Evolutionary conservation across 2,113 vertebrate genomes (phyloP), one percentile per base, ranked within the genome.

Genomic region (Pavo muticus): DNA sequence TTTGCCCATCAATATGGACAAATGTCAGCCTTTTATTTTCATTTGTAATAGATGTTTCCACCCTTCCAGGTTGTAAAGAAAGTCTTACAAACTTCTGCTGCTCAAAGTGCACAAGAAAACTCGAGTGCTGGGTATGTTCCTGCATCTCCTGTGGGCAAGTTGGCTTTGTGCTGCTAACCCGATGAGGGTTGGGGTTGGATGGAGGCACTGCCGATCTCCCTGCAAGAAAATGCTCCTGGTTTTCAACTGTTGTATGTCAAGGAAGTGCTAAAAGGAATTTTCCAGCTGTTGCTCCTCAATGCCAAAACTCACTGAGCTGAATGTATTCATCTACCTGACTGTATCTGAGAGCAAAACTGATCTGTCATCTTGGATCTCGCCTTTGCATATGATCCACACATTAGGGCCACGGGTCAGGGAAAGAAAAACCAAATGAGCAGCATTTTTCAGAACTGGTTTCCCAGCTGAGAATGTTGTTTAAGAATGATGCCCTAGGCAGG

Each of bases 241-340:
- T 80, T 94, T 86, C 78, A 87, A 57, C 29, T 40, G 89, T 60
- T 92, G 85, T 83, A 74, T 54, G 75, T 84, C 84, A 90, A 88
- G 60, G 44, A 94, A 90, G 87, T 88, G 87, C 65, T 95, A 94
- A 93, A 87, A 91, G 37, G 69, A 86, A 81, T 96, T 96, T 95
- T 94, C 42, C 87, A 96, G 90, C 61, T 95, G 79, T 91, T 97
- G 75, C 83, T 94, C 9, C 47, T 88, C 63, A 96, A 93, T 86
- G 47, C 84, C 42, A 85, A 71, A 87, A 94, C n/a, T 93, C 72
- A 83, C 68, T 94, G 82, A 90, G 65, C 47, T 86, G 79, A 64
- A 83, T 90, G 90, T 80, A 80, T 90, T 88, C 44, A 56, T 45
- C 79, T 95, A 94, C 93, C 91, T 97, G 93, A 54, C 72, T 84